Percentiles rank a stretch among this genome's conserved stretches.
These are phyloP conservation scores for Petrosia ficiformis DNA, from an alignment of 37 sponge, comb jelly and placozoan species.

Conservation along the genomic window DNA sequence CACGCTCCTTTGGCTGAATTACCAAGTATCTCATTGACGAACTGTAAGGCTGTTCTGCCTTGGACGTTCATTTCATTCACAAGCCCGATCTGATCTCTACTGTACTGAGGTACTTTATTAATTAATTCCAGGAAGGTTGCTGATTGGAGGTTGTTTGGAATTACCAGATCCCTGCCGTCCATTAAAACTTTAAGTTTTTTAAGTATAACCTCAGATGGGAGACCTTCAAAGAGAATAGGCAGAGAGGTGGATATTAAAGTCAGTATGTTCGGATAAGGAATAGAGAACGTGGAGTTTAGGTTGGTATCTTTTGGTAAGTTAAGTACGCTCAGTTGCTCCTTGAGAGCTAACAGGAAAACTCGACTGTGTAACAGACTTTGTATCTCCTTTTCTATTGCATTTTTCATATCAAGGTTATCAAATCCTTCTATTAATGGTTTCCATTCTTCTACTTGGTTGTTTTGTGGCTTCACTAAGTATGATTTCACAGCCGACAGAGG, in stretches of 20 bases:
- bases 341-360: conserved; percentile 22
- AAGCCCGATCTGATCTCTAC: background rate
- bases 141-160: background rate
- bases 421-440: background rate
- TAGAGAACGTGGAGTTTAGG: background rate
- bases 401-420: background rate
- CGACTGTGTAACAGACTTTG: background rate
- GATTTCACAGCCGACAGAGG: background rate
- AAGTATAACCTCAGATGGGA: conserved; percentile 9
- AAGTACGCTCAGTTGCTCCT: conserved; percentile 4
- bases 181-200: conserved; percentile 13
- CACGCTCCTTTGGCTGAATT: conserved; percentile 35
- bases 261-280: conserved; percentile 32
- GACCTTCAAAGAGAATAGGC: conserved; percentile 47
- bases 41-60: conserved; percentile 11
- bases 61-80: conserved; percentile 1
- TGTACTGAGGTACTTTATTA: conserved; percentile 4
- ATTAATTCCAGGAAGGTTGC: conserved; percentile 17
- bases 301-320: background rate
- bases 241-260: conserved; percentile 17
- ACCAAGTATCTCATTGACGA: conserved; percentile 21
- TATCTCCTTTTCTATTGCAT: background rate
- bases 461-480: background rate
- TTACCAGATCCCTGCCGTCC: background rate
- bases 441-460: background rate